Base-by-base conservation (phyloP, 2,888 invertebrate species). In the Bombyx huttoni region DNA sequence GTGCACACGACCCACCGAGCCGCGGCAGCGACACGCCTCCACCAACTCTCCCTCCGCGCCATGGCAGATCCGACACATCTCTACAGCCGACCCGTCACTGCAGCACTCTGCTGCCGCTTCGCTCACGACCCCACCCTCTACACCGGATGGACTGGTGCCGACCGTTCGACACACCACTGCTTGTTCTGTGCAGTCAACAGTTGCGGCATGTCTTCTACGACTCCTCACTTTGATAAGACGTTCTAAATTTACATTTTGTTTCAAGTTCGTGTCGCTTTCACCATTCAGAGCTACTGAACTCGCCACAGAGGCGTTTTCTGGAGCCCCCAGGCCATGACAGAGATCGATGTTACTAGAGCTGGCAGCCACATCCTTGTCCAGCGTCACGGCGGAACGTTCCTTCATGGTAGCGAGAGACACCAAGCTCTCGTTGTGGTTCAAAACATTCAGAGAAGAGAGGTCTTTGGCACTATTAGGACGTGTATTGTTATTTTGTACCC, bases 1-100 rank as follows among this genome's bases (percentile, higher is more conserved):
- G 73, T 94, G 94, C 10, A 94, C 91, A 52, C 92, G 89, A 0
- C 94, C 94, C 59, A 94, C 92, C 1, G 93, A 92, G 0, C 94
- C 94, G 0, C 87, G 75, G 56, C 88, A 88, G 2, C 74, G 89
- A 57, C 88, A 88, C 0, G 87, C 83, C 0, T 86, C 86, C 67
- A 88, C 76, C 53, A 88, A 62, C 14, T 58, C 65, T 0, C 88
- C 88, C 9, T 82, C 81, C 3, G 81, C 81, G n/a, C 88, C 79
- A 50, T 88, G 88, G 58, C 88, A 88, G 49, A 88, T 88, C 45
- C 88, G 77, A 57, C 88, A 88, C 85, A 87, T 88, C 52, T 79
- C 79, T 34, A 79, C 85, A 8, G 73, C 56, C 0, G 82, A 82
- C 56, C 83, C 73, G 51, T 66, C 70, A 57, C 81, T 83, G 0